Base-by-base conservation (phyloP, 2,113 vertebrate species). In the Ceuthmochares aereus region DNA sequence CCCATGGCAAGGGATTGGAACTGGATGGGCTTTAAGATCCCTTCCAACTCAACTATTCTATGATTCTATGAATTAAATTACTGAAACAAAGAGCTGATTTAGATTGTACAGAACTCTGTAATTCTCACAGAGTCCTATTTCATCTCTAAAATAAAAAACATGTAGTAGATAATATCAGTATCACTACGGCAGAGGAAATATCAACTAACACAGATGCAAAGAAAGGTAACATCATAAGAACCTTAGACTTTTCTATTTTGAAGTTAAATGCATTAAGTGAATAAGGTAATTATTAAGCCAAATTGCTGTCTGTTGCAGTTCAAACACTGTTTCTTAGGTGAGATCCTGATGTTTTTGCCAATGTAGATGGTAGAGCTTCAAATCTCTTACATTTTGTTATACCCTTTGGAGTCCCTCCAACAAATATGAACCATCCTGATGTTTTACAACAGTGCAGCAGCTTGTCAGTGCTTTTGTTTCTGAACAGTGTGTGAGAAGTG, bases 401-500 rank as follows among this genome's bases (percentile, higher is more conserved):
- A 70, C 56, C 32, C 78, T 92, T 89, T 96, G 86, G 92, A 95
- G 45, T 30, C 16, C 29, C 56, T 96, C 90, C 88, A 88, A 51
- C 0, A 1, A 92, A 56, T 76, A 64, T 69, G 72, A 96, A 76
- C 80, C 59, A 73, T 88, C 94, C 54, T 75, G 60, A 89, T 84
- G 75, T 91, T 92, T 89, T 73, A 88, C 67, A 91, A 70, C 70
- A 88, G 49, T 49, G 64, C 72, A 85, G 80, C 62, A 83, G 86
- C 83, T 86, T 97, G 92, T 93, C 93, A 95, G 37, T 68, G 87
- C 32, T 93, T 97, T 95, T 97, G 90, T 91, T 93, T 96, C 90
- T 90, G 89, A 91, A 84, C 83, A 95, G 84, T 67, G 60, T 74
- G 83, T 93, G n/a, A 68, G 43, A 80, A 95, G 67, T 85, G 52